Base-by-base conservation (phyloP, 2,797 vertebrate genomes). In the Fringilla coelebs region DNA sequence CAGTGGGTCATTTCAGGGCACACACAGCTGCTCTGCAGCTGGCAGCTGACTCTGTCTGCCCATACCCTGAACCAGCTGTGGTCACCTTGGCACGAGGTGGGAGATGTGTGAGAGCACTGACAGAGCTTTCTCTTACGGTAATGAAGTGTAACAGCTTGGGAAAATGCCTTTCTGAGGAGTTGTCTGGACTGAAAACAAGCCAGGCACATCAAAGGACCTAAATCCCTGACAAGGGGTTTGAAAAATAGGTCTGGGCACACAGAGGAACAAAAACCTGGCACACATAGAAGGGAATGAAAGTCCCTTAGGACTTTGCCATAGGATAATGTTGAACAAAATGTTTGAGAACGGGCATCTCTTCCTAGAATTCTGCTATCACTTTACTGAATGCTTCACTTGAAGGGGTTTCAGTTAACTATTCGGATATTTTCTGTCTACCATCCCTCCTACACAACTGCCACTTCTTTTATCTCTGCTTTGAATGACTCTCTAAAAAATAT, bases 141-240 rank as follows among this genome's bases (percentile, higher is more conserved):
- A 85, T 73, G 41, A 63, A 71, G 43, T 41, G 26, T 61, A 93
- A 73, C 65, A 70, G 65, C 57, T 65, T 80, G 68, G 51, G 76
- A 93, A 93, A 91, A 72, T 52, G 88, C 55, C 51, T 84, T 88
- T 86, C 58, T 73, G 57, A 68, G 73, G 70, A 72, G 46, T 38
- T 68, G 66, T 41, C 70, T 90, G 85, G 15, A 16, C 52, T 70
- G 67, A 89, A 92, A 79, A 71, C 43, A 67, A 90, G 67, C 46
- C 86, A 95, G n/a, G 48, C 63, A 73, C 88, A 82, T 87, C 83
- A 84, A 87, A 96, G 79, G 46, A 91, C 48, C 48, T 73, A 85
- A 90, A 87, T 95, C 62, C 52, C 54, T 82, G 55, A 67, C 67
- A 73, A 87, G 26, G 15, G 20, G 12, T 7, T 90, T 88, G 80